Conservation (phyloP, 2,113 vertebrate genomes). For the Pachyramphus minor region DNA sequence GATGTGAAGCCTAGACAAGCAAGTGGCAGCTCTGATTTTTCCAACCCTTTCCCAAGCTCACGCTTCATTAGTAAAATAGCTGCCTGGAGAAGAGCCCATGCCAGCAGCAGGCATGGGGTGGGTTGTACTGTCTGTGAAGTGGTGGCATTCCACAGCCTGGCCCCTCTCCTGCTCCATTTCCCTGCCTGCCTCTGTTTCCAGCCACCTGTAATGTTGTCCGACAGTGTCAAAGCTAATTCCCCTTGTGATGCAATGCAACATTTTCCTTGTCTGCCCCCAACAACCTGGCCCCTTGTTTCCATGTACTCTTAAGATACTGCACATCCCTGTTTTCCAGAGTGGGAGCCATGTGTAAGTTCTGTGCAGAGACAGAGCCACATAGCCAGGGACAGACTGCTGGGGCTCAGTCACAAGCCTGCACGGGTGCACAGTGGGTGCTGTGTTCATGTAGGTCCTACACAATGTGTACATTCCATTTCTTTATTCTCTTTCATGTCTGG, state of each 20-base stretch:
- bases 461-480: not conserved
- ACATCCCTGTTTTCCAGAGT: not conserved
- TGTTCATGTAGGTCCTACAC: not conserved
- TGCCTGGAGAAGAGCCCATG: not conserved
- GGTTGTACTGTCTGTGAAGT: too few species aligned
- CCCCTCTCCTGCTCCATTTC: constrained; percentile 12
- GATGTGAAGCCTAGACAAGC: not conserved
- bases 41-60: not conserved
- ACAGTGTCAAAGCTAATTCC: constrained; percentile 24
- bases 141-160: not conserved
- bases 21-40: not conserved
- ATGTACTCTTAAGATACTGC: not conserved
- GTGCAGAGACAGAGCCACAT: not conserved
- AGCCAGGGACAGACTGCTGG: not conserved
- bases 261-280: not conserved
- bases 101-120: not conserved
- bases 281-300: not conserved
- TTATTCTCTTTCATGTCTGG: not conserved
- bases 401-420: not conserved
- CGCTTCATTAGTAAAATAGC: not conserved
- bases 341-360: not conserved
- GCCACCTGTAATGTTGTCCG: not conserved
- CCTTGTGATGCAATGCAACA: not conserved
- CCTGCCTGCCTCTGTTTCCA: constrained; percentile 38
- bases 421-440: fast-evolving